phyloP scores from a whole-genome alignment of 1,140 invertebrate species.

The Hydropsyche tenuis region DNA sequence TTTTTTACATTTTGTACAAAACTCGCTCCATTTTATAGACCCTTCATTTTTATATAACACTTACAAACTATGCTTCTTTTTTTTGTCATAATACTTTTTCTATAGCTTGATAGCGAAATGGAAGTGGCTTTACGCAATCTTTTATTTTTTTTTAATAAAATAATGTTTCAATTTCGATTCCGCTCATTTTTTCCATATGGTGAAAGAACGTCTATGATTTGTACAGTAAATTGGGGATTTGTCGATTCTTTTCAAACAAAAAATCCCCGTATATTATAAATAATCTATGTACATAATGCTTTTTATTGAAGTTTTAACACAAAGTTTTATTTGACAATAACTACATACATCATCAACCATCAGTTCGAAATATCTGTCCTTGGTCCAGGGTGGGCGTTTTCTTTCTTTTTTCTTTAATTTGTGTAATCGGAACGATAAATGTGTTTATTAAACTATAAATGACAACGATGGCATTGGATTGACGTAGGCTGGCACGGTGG shows the following conservation, averaged over 20 bases:
- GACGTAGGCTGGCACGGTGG: conserved; percentile 27
- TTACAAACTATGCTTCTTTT: conserved; percentile 13
- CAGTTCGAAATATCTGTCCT: background rate
- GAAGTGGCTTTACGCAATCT: conserved; percentile 6
- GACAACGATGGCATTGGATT: conserved; percentile 38
- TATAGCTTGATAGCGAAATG: background rate
- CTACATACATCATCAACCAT: conserved; percentile 16
- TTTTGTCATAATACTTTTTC: conserved; percentile 5
- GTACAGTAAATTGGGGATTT: too few relatives aligned
- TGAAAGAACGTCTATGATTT: too few relatives aligned
- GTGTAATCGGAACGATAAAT: background rate
- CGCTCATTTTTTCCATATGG: too few relatives aligned
- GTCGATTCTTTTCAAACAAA: too few relatives aligned
- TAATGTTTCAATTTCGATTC: too few relatives aligned
- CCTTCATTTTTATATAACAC: too few relatives aligned
- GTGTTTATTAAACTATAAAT: conserved; percentile 28
- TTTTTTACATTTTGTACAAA: too few relatives aligned
- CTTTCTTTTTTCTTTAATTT: background rate
- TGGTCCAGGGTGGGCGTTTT: conserved; percentile 9
- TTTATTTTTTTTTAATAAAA: too few relatives aligned
- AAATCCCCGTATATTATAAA: too few relatives aligned
- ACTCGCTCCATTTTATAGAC: too few relatives aligned
- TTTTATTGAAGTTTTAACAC: background rate
- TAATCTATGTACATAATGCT: conserved; percentile 3
- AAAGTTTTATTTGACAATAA: background rate